phyloP scores from a whole-genome alignment of 2,113 vertebrate genomes.

The Dasyurus viverrinus region DNA sequence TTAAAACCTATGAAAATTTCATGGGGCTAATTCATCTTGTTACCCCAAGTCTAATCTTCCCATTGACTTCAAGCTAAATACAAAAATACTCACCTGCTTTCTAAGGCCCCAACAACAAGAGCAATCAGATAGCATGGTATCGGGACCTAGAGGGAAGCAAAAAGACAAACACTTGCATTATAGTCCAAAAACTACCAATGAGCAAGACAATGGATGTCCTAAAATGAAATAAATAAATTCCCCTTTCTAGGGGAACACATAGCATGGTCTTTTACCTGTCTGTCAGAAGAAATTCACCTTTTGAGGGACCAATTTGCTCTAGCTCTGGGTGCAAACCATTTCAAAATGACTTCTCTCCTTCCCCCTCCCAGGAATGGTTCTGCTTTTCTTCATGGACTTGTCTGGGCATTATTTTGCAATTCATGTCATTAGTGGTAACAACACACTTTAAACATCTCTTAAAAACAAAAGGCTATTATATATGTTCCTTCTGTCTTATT shows the following conservation, averaged over 20 bases:
- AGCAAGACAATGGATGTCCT: background rate
- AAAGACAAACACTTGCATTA: constrained; percentile 13
- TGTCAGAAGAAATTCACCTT: constrained; percentile 18
- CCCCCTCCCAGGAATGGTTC: constrained; percentile 11
- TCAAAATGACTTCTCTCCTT: constrained; percentile 16
- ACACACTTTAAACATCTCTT: constrained; percentile 9
- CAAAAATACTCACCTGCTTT: constrained; percentile 90
- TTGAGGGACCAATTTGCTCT: background rate
- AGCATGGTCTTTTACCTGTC: background rate
- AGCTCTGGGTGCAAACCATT: background rate
- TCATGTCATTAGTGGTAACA: background rate
- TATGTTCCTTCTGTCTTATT: background rate
- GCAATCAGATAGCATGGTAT: constrained; percentile 97
- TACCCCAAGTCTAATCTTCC: background rate
- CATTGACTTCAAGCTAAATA: background rate
- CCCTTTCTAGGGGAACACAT: background rate
- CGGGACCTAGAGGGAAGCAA: constrained; percentile 86
- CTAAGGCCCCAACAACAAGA: constrained; percentile 94
- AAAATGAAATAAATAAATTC: constrained; percentile 4
- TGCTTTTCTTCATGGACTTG: background rate
- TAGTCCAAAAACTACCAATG: background rate
- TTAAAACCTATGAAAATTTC: background rate
- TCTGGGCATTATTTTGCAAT: background rate
- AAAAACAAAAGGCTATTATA: constrained; percentile 26
- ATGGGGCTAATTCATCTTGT: background rate